Conservation (phyloP, 2,113 vertebrate genomes). For the Antechinus stuartii region DNA sequence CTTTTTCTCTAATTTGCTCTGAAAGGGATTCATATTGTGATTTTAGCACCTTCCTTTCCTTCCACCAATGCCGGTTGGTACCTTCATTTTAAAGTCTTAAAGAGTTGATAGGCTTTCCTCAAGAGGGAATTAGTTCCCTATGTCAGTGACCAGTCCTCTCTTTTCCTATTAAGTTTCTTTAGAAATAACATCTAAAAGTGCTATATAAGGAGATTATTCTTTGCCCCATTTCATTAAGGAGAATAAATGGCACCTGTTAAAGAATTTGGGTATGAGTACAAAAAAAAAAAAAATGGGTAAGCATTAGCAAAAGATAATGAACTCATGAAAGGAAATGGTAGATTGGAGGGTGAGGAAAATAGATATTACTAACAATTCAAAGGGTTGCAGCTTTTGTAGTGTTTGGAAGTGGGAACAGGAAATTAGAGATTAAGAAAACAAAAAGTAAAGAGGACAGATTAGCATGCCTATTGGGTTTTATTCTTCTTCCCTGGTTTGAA, state of each 20-base stretch:
- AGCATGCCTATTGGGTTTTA: background rate
- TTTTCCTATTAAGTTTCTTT: background rate
- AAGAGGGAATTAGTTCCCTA: background rate
- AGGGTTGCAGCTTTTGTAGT: background rate
- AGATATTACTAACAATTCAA: background rate
- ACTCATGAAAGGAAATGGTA: background rate
- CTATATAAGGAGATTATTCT: background rate
- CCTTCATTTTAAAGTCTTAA: background rate
- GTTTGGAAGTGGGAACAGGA: background rate
- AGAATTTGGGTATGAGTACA: background rate
- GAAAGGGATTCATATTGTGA: background rate
- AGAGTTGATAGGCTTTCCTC: background rate
- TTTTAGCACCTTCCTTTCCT: background rate
- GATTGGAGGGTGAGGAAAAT: background rate
- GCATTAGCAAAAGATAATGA: background rate
- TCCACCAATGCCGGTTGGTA: background rate
- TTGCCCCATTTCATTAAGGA: background rate
- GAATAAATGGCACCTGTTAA: background rate
- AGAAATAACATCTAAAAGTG: background rate
- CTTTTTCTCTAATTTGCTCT: background rate
- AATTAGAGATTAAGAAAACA: slow-evolving; percentile 16
- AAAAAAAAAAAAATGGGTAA: background rate
- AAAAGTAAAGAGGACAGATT: slow-evolving; percentile 1
- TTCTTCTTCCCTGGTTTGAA: background rate
- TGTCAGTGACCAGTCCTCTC: background rate